phyloP scores from a whole-genome alignment of 2,888 invertebrate species.

The Acleris literana region DNA sequence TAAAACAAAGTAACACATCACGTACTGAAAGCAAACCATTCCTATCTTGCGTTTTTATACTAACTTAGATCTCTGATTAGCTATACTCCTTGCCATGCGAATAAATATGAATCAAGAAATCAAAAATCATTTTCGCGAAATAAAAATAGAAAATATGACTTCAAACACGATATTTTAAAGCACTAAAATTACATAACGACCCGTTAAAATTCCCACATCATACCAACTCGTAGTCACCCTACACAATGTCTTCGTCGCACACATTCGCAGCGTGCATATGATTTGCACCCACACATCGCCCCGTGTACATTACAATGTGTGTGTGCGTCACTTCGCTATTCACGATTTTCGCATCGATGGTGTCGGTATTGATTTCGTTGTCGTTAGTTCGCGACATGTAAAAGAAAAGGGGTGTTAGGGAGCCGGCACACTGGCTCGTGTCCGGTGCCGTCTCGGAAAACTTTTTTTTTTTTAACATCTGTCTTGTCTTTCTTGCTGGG shows the following conservation, averaged over 20 bases:
- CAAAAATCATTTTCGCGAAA: no score
- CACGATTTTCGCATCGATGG: constrained; percentile 83
- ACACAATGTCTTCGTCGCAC: constrained; percentile 69
- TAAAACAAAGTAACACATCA: no score
- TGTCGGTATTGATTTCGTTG: constrained; percentile 83
- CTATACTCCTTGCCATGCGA: no score
- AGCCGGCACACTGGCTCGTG: constrained; percentile 53
- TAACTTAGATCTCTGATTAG: no score
- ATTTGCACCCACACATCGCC: constrained; percentile 65
- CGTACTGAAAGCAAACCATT: no score
- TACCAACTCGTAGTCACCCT: constrained; percentile 59
- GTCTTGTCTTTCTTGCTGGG: no score
- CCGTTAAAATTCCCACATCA: neutral
- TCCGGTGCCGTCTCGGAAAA: neutral
- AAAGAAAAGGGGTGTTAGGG: constrained; percentile 79
- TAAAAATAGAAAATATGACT: no score
- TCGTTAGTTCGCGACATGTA: constrained; percentile 81
- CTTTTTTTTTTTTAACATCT: neutral
- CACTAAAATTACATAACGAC: neutral
- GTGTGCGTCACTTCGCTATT: constrained; percentile 70
- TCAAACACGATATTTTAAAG: no score
- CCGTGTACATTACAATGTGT: constrained; percentile 41
- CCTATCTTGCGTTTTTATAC: no score
- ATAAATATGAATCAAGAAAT: no score
- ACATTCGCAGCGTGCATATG: constrained; percentile 76